Evolutionary conservation across 2,888 invertebrate species (phyloP).

Genomic region (Lysandra coridon): DNA sequence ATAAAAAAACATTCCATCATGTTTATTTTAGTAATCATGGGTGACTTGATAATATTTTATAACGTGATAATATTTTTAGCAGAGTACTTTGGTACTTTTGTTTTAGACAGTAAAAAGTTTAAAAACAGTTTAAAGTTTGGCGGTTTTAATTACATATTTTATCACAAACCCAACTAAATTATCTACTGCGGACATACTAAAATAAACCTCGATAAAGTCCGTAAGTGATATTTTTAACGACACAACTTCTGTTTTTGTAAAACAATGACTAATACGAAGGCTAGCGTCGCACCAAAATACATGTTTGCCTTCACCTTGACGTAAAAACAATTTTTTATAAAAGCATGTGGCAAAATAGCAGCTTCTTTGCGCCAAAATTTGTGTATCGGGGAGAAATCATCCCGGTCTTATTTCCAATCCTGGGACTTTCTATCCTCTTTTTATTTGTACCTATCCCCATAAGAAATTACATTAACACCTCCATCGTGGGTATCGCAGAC

Average conservation of each 20-base stretch:
- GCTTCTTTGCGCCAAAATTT: neutral
- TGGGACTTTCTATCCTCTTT: too few species aligned
- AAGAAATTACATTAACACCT: too few species aligned
- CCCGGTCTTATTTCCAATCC: too few species aligned
- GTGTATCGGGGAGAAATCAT: too few species aligned
- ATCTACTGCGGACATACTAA: neutral
- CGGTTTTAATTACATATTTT: neutral
- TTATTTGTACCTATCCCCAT: too few species aligned
- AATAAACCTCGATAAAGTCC: neutral
- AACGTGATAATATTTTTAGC: too few species aligned
- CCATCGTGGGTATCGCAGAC: too few species aligned
- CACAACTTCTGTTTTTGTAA: neutral
- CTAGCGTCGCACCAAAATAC: neutral
- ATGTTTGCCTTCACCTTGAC: neutral
- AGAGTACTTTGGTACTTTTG: too few species aligned
- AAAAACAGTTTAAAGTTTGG: too few species aligned
- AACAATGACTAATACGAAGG: slow-evolving; percentile 5
- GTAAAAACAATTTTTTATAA: neutral
- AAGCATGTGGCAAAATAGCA: neutral
- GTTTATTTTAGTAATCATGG: neutral
- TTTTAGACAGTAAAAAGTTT: too few species aligned
- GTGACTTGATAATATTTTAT: neutral
- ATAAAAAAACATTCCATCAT: neutral
- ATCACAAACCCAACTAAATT: neutral
- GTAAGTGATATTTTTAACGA: neutral